Base-by-base conservation (phyloP, 1,140 invertebrate genomes). In the Sycophaga agraensis region DNA sequence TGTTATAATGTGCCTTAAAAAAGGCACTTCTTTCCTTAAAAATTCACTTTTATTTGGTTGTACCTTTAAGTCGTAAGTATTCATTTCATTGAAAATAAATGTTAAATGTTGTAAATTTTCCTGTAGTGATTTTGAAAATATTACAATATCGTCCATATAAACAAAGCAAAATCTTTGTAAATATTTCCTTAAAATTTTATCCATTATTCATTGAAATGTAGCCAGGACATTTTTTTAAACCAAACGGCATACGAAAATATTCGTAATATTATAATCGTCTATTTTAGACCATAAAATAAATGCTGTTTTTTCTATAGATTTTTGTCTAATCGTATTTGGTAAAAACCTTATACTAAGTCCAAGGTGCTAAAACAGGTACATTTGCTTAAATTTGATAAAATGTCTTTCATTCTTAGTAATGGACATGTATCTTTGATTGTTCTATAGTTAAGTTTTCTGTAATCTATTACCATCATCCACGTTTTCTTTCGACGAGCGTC, bases 401-500 rank as follows among this genome's bases (percentile, higher is more conserved):
- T 68, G 2, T 71, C 57, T 12, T 17, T 51, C 11, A 71, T 69
- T 9, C 66, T 65, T 1, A 66, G 65, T 35, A 68, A n/a, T 1
- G 63, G 63, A 12, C 63, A 67, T 17, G 3, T 16, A 54, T 70
- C 68, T 4, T 35, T 56, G 0, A 69, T 39, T 0, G 61, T 66
- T 45, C 59, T 65, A 22, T 65, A 59, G 24, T 68, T 70, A 37
- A 70, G 26, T 40, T 61, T 37, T n/a, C 64, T 14, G 59, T 64
- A 61, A 57, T 70, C 68, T 37, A 67, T 50, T 11, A 68, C 63
- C 11, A 70, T 57, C 12, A 57, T 28, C 51, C 31, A 66, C 69
- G 71, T 72, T 35, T 31, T 50, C 55, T 76, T 65, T 12, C 65
- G 70, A 9, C 66, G 66, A 2, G 70, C 65, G 45, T 77, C 73